Evolutionary conservation across 2,113 vertebrate genomes (phyloP), one percentile per base, ranked within the genome.

Genomic region (Chaenocephalus aceratus): DNA sequence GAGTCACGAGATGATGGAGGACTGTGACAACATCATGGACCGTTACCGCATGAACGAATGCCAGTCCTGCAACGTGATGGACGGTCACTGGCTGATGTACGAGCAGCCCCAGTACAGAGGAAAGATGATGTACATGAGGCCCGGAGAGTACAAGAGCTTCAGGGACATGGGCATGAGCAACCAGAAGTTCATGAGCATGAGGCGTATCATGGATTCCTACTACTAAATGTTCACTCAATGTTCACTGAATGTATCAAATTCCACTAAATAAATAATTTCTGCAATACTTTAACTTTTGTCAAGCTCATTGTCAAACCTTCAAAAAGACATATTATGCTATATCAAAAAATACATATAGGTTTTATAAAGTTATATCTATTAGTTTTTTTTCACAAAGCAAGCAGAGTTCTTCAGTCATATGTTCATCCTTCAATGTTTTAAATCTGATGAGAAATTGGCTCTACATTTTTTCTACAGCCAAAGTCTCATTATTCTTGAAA

Each of bases 31-130:
- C 85, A 85, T 92, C 72, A 13, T n/a, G 85, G 89, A 91, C 9
- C 89, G 87, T 3, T 84, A 69, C 59, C 80, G 82, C 12, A 91
- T 91, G 87, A 46, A 16, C 18, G 85, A 89, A 36, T 89, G 85
- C 83, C 2, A 41, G 90, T 95, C 94, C 72, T 92, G 92, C 81
- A 52, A 94, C 11, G 93, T 95, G 74, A 90, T 94, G 91, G 94
- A 95, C 1, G 94, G 94, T 66, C 92, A 95, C 80, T 95, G 95
- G 94, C 36, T 21, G 21, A 21, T 21, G 21, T 21, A 21, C 21
- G 21, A 21, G 21, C 21, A 21, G 21, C 21, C 21, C 36, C 4
- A 36, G 5, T 36, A 0, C 36, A 36, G 36, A 36, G 36, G 36
- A 0, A 36, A 6, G 36, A 36, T 36, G 36, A 36, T 36, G 36